These are phyloP conservation scores for Amphilophus citrinellus DNA, from an alignment of 2,113 vertebrate genomes.

Conservation along the genomic window DNA sequence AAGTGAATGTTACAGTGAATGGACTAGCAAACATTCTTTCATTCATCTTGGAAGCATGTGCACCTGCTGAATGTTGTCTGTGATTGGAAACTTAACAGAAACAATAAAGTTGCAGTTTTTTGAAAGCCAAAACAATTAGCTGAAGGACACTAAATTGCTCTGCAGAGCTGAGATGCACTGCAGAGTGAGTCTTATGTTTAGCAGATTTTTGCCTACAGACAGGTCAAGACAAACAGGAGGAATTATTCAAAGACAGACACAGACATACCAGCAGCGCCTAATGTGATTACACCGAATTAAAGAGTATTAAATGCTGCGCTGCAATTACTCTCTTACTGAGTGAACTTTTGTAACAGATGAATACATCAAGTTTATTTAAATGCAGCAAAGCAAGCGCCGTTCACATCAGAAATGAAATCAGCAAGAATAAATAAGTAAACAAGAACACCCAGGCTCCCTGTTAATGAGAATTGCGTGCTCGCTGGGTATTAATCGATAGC, in stretches of 20 bases:
- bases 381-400: constrained; percentile 19
- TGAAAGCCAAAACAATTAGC: neutral
- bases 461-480: constrained; percentile 17
- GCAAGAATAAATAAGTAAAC: constrained; percentile 62
- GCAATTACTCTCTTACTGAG: constrained; percentile 65
- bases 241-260: constrained; percentile 3
- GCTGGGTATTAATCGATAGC: constrained; percentile 44
- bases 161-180: neutral
- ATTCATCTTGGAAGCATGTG: neutral
- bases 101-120: neutral
- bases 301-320: constrained; percentile 57
- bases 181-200: neutral
- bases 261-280: constrained; percentile 30
- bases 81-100: neutral
- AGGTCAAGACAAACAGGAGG: neutral
- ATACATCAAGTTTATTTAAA: constrained; percentile 67
- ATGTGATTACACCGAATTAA: constrained; percentile 68
- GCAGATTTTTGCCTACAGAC: neutral
- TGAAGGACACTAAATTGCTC: neutral
- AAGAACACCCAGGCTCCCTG: neutral
- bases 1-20: neutral
- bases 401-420: constrained; percentile 61
- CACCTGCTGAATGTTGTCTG: neutral
- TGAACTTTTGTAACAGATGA: constrained; percentile 56
- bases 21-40: neutral